These are phyloP conservation scores for Drosophila serrata DNA, from an alignment of 1,140 invertebrate species.

Conservation along the genomic window DNA sequence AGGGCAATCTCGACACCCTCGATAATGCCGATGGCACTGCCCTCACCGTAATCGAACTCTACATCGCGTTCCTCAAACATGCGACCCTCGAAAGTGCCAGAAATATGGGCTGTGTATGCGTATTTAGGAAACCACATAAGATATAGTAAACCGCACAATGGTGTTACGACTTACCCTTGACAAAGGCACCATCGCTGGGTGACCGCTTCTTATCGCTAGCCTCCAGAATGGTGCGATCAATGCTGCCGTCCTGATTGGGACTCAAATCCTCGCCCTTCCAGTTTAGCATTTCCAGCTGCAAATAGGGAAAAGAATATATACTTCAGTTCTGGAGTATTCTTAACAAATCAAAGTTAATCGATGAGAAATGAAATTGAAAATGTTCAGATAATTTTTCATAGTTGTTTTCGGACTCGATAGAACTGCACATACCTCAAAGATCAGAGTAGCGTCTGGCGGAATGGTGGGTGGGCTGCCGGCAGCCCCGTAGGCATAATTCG, in stretches of 20 bases:
- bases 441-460: slow-evolving; percentile 94
- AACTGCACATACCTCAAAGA: slow-evolving; percentile 92
- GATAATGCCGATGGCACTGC: slow-evolving; percentile 90
- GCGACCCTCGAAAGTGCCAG: slow-evolving; percentile 89
- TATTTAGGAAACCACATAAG: slow-evolving; percentile 42
- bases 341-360: neutral
- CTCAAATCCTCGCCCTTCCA: slow-evolving; percentile 96
- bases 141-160: slow-evolving; percentile 38
- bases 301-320: neutral
- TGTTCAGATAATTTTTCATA: neutral
- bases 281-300: slow-evolving; percentile 92
- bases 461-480: slow-evolving; percentile 94
- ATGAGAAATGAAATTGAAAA: neutral
- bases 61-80: slow-evolving; percentile 93
- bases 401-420: neutral
- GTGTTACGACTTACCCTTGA: slow-evolving; percentile 88
- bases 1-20: slow-evolving; percentile 95
- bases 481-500: slow-evolving; percentile 97
- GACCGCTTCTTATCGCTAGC: slow-evolving; percentile 87
- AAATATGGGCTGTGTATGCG: slow-evolving; percentile 89
- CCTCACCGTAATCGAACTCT: slow-evolving; percentile 95
- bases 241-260: slow-evolving; percentile 92
- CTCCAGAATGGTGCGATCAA: slow-evolving; percentile 90
- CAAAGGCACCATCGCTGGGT: slow-evolving; percentile 93
- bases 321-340: neutral